phyloP scores from a whole-genome alignment of 2,113 vertebrate species.

The Cebidichthys violaceus region DNA sequence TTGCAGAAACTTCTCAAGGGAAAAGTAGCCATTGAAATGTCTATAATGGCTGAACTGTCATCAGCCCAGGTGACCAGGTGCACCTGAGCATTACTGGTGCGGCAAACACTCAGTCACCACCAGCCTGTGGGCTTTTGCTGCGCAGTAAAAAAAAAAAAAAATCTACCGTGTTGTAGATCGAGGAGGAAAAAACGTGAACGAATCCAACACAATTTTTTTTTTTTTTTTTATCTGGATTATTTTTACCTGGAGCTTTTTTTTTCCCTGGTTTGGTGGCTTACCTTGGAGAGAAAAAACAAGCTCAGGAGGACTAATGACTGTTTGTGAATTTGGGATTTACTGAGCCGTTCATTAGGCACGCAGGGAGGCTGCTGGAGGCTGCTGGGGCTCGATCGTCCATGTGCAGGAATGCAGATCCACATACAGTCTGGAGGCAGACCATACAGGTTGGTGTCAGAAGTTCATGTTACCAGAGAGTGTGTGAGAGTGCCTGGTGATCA shows the following conservation, averaged over 20 bases:
- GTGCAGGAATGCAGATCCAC: conserved; percentile 40
- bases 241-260: conserved; percentile 33
- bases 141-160: conserved; percentile 7
- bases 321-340: conserved; percentile 18
- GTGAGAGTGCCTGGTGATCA: not conserved
- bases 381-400: not conserved
- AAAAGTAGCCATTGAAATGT: conserved; percentile 35
- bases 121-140: conserved; percentile 6
- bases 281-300: conserved; percentile 15
- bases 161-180: not conserved
- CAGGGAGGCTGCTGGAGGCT: conserved; percentile 10
- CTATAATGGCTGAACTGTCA: conserved; percentile 49
- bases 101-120: conserved; percentile 29
- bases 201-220: not conserved
- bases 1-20: conserved; percentile 43
- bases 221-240: conserved; percentile 25
- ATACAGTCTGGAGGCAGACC: conserved; percentile 18
- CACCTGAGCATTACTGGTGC: conserved; percentile 39
- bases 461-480: not conserved
- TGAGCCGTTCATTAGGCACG: conserved; percentile 15
- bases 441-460: conserved; percentile 56
- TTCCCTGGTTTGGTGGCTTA: not conserved
- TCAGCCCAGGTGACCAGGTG: conserved; percentile 52
- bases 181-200: not conserved
- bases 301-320: conserved; percentile 19